phyloP scores from a whole-genome alignment of 2,113 vertebrate species.

The Potamarius usumacintae region DNA sequence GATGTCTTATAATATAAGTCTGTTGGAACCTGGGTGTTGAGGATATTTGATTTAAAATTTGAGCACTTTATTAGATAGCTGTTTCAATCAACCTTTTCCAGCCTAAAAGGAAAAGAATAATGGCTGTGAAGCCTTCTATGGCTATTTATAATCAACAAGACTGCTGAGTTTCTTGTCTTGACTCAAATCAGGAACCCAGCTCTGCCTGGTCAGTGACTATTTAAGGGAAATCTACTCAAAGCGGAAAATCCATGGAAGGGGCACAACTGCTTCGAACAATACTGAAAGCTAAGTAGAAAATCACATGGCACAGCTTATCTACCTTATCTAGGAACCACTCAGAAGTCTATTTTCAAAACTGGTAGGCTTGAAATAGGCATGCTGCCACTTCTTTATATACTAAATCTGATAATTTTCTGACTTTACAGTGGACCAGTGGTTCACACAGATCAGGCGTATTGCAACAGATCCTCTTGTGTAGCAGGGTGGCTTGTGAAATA shows the following conservation, averaged over 20 bases:
- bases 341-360: conserved; percentile 11
- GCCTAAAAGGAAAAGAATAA: conserved; percentile 10
- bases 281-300: neutral
- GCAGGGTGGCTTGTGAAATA: conserved; percentile 6
- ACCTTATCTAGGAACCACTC: neutral
- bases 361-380: neutral
- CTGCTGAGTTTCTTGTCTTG: conserved; percentile 47
- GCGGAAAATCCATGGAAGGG: neutral
- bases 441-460: conserved; percentile 29
- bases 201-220: conserved; percentile 34
- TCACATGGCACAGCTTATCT: conserved; percentile 8
- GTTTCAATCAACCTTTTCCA: conserved; percentile 35
- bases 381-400: neutral
- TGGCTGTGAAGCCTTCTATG: conserved; percentile 7
- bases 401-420: neutral
- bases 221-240: conserved; percentile 32
- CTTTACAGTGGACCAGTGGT: neutral
- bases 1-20: neutral
- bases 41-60: neutral
- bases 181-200: conserved; percentile 36
- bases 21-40: conserved; percentile 44
- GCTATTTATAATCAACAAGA: conserved; percentile 45
- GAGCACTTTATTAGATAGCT: conserved; percentile 16
- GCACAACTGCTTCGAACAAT: conserved; percentile 31
- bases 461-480: conserved; percentile 23